Evolutionary conservation across 2,113 vertebrate species (phyloP).

Genomic region (Sorex araneus): DNA sequence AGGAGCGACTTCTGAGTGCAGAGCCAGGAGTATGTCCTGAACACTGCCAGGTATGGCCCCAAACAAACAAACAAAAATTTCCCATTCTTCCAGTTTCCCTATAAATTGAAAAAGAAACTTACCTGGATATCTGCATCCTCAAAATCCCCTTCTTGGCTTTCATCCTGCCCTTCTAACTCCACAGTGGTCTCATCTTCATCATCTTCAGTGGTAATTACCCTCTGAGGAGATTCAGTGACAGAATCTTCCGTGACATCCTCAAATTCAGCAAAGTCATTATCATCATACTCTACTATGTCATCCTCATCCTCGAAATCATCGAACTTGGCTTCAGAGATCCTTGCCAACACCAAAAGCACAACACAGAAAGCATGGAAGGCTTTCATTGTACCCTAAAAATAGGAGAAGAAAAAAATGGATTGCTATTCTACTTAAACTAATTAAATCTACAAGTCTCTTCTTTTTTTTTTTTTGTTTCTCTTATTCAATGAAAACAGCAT

Average conservation of each 20-base stretch:
- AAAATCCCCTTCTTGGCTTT: conserved; percentile 95
- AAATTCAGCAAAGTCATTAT: conserved; percentile 99
- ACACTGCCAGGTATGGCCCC: no score
- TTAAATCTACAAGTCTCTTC: not conserved
- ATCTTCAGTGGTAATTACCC: conserved; percentile 90
- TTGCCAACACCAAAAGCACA: conserved; percentile 83
- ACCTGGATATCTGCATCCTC: conserved; percentile 95
- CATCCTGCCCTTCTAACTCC: conserved; percentile 94
- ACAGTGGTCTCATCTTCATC: conserved; percentile 97
- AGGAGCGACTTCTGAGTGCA: no score
- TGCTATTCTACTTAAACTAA: not conserved
- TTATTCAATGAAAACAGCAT: conserved; percentile 4
- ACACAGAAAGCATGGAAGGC: conserved; percentile 79
- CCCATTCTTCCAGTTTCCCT: not conserved
- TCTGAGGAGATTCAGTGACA: conserved; percentile 90
- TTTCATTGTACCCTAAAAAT: conserved; percentile 87
- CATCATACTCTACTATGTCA: conserved; percentile 96
- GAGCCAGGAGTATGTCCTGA: no score
- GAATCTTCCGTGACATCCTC: conserved; percentile 94
- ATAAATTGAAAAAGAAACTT: conserved; percentile 28
- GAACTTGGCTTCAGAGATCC: conserved; percentile 90
- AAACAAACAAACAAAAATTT: no score
- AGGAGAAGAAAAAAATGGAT: conserved; percentile 14
- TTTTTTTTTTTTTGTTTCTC: conserved; percentile 50
- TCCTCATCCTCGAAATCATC: conserved; percentile 98